phyloP scores from a whole-genome alignment of 2,797 vertebrate genomes.

The Chloroceryle inda region DNA sequence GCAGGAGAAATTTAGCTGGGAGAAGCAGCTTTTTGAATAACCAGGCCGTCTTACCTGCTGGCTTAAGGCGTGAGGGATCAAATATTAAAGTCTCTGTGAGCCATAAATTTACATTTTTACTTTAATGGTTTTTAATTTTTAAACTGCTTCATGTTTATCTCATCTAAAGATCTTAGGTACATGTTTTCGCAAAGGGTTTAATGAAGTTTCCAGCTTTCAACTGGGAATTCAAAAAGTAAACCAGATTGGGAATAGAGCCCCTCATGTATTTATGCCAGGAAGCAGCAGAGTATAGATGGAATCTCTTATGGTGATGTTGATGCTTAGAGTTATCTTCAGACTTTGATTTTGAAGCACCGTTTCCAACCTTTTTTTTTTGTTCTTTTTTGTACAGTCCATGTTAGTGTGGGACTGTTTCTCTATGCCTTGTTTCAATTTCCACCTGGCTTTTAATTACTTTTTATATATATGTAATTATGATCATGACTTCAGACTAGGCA shows the following conservation, averaged over 20 bases:
- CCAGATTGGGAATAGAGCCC: not conserved
- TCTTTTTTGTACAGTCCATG: not conserved
- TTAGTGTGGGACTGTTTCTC: rapidly evolving
- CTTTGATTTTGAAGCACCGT: not conserved
- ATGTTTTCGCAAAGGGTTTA: slow-evolving; percentile 8
- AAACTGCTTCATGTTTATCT: not conserved
- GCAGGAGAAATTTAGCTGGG: not conserved
- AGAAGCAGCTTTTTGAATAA: not conserved
- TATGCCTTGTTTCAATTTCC: not conserved
- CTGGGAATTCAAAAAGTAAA: not conserved
- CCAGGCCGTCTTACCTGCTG: not conserved
- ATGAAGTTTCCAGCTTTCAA: slow-evolving; percentile 3
- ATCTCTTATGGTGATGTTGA: not conserved
- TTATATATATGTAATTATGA: too few relatives aligned
- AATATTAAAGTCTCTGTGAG: not conserved
- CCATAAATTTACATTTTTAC: not conserved
- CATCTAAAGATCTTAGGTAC: not conserved
- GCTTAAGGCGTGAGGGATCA: not conserved
- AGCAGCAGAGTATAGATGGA: not conserved
- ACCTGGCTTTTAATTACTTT: not conserved
- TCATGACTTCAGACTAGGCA: not conserved
- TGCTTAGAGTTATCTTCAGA: not conserved
- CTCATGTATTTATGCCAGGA: not conserved
- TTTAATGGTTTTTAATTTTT: not conserved
- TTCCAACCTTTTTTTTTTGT: not conserved